A percentile compares a stretch with the other conserved stretches of the same genome.
Evolutionary conservation across 1,140 invertebrate species (phyloP).

Genomic region (Trissolcus basalis): DNA sequence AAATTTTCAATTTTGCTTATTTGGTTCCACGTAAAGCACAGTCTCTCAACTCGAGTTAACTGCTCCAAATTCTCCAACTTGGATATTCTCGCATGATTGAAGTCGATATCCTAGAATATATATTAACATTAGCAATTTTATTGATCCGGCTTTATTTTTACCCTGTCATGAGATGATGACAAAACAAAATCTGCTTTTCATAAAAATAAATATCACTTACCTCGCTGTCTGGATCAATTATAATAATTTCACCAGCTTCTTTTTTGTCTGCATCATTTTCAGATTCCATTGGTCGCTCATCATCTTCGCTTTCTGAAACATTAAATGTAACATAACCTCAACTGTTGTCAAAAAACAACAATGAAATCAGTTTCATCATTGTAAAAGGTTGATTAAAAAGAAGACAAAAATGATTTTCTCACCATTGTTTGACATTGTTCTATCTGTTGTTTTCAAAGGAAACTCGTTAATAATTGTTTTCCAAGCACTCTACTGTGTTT

Average conservation of each 20-base stretch:
- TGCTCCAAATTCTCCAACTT: conserved; percentile 89
- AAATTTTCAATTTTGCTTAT: conserved; percentile 96
- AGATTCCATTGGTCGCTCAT: conserved; percentile 55
- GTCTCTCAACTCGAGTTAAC: conserved; percentile 83
- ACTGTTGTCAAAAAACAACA: conserved; percentile 1
- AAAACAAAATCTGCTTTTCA: too few relatives aligned
- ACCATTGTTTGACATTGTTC: conserved; percentile 7
- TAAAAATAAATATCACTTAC: conserved; percentile 37
- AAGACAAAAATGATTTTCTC: neutral
- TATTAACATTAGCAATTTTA: neutral
- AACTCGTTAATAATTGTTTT: neutral
- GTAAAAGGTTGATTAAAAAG: neutral
- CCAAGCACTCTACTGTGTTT: too few relatives aligned
- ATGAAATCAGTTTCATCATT: neutral
- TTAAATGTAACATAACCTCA: neutral
- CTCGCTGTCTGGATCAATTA: conserved; percentile 71
- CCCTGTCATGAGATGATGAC: neutral
- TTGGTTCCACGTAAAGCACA: conserved; percentile 95
- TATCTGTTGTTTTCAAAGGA: neutral
- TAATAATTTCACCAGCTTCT: conserved; percentile 69
- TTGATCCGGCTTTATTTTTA: neutral
- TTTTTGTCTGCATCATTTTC: conserved; percentile 60
- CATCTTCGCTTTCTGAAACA: conserved; percentile 59
- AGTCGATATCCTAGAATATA: conserved; percentile 82
- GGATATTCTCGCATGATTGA: conserved; percentile 90